Evolutionary conservation across 2,888 invertebrate genomes (phyloP), one percentile per base, ranked within the genome.

Genomic region (Coelinius sp.): DNA sequence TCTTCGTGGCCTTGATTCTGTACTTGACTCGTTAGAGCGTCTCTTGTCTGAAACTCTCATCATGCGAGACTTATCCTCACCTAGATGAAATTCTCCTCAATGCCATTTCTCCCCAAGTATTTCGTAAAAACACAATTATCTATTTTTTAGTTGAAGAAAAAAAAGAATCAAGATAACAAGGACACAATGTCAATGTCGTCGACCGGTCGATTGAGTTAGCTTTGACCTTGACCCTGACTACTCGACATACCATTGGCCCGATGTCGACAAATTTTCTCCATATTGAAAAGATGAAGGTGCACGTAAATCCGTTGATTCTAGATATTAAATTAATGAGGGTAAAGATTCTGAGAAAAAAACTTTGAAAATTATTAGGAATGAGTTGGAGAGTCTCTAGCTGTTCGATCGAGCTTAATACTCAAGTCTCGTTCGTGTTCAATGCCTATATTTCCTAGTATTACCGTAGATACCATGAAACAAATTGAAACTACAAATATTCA

Each of bases 121-220:
- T 12, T 24, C 24, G 24, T 8, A 12, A 59, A 17, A 35, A 17
- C 17, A 35, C 1, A 59, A 63, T 63, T 41, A 41, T 44, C n/a
- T 5, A 10, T 24, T 62, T 17, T 22, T 38, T 2, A 20, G 41
- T 31, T 31, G 25, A 25, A 35, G 25, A 25, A 35, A 59, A 59
- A 14, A 12, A 6, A 8, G 14, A 27, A 14, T 17, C 14, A 17
- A 31, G 20, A 17, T 35, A 20, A 59, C 59, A 59, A 77, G 73
- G 71, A 75, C 70, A 73, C 71, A 75, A 75, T 76, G 76, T 76
- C 76, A 75, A 78, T 75, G 78, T 78, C 78, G 77, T 76, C 78
- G 78, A 78, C 78, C 78, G 78, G 76, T 77, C 77, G 77, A 77
- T 78, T 77, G 75, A 78, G 76, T 78, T 78, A 66, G 25, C 59